Evolutionary conservation across 2,113 vertebrate species (phyloP).

Genomic region (Gorsachius goisagi): DNA sequence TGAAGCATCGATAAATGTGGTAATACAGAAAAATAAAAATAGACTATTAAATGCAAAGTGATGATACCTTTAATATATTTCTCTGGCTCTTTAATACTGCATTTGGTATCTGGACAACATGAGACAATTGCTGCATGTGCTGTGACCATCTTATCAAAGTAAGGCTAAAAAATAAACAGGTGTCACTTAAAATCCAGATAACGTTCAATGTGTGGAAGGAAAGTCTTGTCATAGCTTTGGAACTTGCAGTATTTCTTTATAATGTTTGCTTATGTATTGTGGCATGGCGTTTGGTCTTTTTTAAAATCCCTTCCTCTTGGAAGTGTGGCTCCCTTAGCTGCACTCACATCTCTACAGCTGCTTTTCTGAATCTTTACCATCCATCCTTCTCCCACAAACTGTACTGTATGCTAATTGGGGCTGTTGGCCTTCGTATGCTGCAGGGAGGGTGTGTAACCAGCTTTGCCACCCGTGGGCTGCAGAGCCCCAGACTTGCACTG

Average conservation of each 20-base stretch:
- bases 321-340: not conserved
- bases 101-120: not conserved
- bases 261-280: not conserved
- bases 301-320: not conserved
- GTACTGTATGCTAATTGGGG: fast-evolving
- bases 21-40: not conserved
- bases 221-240: not conserved
- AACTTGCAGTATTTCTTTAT: not conserved
- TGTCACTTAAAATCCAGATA: not conserved
- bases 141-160: not conserved
- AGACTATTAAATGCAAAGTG: not conserved
- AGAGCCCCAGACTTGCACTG: not conserved
- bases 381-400: not conserved
- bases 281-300: not conserved
- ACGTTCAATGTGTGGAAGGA: not conserved
- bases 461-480: not conserved
- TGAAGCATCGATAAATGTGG: not conserved
- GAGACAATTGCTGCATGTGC: not conserved
- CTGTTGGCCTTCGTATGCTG: too few relatives aligned
- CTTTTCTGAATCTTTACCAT: not conserved
- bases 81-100: not conserved
- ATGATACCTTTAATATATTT: not conserved
- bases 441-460: not conserved
- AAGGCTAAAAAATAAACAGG: not conserved
- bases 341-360: not conserved